These are phyloP conservation scores for Camponotus fellah DNA, from an alignment of 2,888 invertebrate genomes.

Conservation along the genomic window DNA sequence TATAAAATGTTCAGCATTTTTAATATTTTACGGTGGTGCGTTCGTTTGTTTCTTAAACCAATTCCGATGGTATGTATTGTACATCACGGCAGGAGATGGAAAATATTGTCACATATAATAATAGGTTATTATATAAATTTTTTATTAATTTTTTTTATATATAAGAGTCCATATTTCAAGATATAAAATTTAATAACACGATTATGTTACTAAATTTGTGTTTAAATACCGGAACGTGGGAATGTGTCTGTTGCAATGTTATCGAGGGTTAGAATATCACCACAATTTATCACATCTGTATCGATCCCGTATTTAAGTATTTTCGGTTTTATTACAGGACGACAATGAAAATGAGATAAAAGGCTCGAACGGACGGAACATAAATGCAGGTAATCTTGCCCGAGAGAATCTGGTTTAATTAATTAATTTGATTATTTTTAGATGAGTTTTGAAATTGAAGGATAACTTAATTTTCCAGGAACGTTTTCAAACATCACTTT, in stretches of 20 bases:
- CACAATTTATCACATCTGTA: not conserved
- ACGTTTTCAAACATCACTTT: conserved; percentile 44
- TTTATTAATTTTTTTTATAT: conserved; percentile 5
- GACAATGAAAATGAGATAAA: conserved; percentile 50
- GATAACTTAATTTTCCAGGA: conserved; percentile 45
- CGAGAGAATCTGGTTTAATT: not conserved
- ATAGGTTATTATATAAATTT: conserved; percentile 41
- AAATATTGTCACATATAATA: conserved; percentile 47
- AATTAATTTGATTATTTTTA: not conserved
- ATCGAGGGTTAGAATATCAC: conserved; percentile 60
- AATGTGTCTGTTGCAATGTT: conserved; percentile 30
- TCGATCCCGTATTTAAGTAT: not conserved
- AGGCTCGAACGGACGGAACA: conserved; percentile 14
- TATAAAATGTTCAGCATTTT: conserved; percentile 11
- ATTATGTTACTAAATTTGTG: conserved; percentile 32
- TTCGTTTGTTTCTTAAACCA: conserved; percentile 33
- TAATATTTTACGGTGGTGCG: conserved; percentile 3
- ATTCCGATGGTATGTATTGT: not conserved
- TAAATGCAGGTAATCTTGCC: not conserved
- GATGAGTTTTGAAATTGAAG: not conserved
- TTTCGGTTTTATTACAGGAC: conserved; percentile 38
- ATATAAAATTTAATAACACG: conserved; percentile 6
- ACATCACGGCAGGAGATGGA: not conserved
- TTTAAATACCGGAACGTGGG: conserved; percentile 13
- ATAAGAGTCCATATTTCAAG: not conserved